Conservation (phyloP, 1,140 invertebrate genomes). For the Mercenaria mercenaria region DNA sequence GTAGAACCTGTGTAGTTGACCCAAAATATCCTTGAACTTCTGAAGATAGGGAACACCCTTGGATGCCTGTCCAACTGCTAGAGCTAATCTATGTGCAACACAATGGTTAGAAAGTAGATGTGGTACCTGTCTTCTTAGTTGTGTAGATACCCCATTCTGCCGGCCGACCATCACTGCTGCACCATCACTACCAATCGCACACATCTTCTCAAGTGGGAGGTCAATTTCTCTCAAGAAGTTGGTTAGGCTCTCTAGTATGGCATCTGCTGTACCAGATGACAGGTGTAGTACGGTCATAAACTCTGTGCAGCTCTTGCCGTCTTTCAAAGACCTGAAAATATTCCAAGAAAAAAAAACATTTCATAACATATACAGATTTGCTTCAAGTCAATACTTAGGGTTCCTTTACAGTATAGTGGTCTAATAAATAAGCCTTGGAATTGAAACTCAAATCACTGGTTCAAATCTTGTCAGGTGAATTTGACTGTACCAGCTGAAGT, state of each 20-base stretch:
- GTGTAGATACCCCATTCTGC: not conserved
- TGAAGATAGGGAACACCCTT: not conserved
- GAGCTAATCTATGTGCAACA: not conserved
- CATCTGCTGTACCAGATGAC: not conserved
- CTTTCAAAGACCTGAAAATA: not conserved
- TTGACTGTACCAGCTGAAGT: too few species aligned
- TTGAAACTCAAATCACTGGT: too few species aligned
- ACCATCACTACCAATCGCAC: conserved; percentile 2
- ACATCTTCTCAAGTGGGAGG: conserved; percentile 11
- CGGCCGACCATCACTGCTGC: not conserved
- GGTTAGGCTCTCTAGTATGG: not conserved
- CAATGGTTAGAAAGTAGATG: not conserved
- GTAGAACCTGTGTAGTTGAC: conserved; percentile 18
- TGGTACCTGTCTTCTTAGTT: not conserved
- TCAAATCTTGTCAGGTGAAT: too few species aligned
- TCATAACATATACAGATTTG: too few species aligned
- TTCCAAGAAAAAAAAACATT: too few species aligned
- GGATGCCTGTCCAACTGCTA: conserved; percentile 12
- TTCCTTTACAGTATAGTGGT: too few species aligned
- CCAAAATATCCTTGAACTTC: not conserved
- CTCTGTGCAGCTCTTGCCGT: not conserved
- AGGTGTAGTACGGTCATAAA: not conserved
- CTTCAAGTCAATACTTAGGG: too few species aligned
- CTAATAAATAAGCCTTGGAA: too few species aligned
- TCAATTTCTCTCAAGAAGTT: not conserved